Evolutionary conservation across 2,797 vertebrate genomes (phyloP).

Genomic region (Cryptoprocta ferox): DNA sequence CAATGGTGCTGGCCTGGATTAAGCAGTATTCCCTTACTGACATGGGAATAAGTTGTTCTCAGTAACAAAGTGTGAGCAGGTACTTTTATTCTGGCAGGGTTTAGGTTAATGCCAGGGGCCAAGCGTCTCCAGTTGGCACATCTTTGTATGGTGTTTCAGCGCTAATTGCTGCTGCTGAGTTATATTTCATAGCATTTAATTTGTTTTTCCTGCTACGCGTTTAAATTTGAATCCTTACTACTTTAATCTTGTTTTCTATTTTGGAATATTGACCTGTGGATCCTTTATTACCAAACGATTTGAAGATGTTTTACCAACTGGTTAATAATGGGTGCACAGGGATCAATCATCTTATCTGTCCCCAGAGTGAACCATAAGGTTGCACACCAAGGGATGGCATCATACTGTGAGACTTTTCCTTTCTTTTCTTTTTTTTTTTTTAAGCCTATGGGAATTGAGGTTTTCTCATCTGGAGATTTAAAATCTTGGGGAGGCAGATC

Average conservation of each 20-base stretch:
- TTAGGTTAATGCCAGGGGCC: neutral
- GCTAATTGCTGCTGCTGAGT: neutral
- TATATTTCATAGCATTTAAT: neutral
- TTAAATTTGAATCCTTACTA: slow-evolving; percentile 43
- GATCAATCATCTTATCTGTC: neutral
- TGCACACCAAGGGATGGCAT: neutral
- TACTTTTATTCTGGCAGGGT: neutral
- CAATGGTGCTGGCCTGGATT: neutral
- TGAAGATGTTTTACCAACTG: neutral
- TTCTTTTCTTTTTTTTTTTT: neutral
- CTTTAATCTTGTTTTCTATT: slow-evolving; percentile 39
- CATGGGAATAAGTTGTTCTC: neutral
- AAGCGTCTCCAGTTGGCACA: neutral
- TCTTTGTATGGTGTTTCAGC: neutral
- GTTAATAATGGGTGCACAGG: neutral
- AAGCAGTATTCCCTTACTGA: neutral
- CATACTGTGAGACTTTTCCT: neutral
- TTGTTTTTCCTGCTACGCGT: neutral
- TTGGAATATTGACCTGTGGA: slow-evolving; percentile 34
- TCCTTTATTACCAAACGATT: neutral
- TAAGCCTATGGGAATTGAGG: neutral
- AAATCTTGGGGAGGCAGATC: slow-evolving; percentile 8
- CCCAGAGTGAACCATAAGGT: neutral
- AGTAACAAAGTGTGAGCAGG: neutral
- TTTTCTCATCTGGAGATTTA: neutral